These are phyloP conservation scores for Malurus leucopterus DNA, from an alignment of 2,797 vertebrate species.

Conservation along the genomic window DNA sequence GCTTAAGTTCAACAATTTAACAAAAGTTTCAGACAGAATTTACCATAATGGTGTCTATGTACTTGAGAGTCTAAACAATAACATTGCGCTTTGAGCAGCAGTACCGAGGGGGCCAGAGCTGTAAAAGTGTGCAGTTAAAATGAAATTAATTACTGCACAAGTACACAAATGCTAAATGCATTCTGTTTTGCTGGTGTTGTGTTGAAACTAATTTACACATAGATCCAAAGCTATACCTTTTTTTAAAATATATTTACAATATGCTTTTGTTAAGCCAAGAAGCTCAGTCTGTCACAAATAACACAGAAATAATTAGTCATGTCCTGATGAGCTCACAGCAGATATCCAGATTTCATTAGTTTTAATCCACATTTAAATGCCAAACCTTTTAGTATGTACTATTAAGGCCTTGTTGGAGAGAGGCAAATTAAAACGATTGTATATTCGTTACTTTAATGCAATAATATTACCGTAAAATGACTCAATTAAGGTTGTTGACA, in stretches of 20 bases:
- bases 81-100: background rate
- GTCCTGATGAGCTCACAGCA: background rate
- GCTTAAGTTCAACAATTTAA: background rate
- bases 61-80: background rate
- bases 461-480: background rate
- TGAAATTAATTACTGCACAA: rapidly evolving
- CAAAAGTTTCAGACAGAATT: background rate
- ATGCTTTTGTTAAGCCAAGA: background rate
- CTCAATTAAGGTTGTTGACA: background rate
- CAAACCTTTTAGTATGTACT: background rate
- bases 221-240: background rate
- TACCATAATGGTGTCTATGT: background rate
- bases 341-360: background rate
- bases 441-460: background rate
- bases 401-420: background rate
- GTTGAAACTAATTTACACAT: background rate
- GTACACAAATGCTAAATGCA: background rate
- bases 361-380: background rate
- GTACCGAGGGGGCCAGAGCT: rapidly evolving
- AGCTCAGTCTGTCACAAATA: background rate
- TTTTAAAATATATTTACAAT: background rate
- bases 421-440: background rate
- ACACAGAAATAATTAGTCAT: background rate
- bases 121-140: background rate
- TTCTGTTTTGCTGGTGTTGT: background rate